phyloP scores from a whole-genome alignment of 2,888 invertebrate species.

The Panorpa germanica region DNA sequence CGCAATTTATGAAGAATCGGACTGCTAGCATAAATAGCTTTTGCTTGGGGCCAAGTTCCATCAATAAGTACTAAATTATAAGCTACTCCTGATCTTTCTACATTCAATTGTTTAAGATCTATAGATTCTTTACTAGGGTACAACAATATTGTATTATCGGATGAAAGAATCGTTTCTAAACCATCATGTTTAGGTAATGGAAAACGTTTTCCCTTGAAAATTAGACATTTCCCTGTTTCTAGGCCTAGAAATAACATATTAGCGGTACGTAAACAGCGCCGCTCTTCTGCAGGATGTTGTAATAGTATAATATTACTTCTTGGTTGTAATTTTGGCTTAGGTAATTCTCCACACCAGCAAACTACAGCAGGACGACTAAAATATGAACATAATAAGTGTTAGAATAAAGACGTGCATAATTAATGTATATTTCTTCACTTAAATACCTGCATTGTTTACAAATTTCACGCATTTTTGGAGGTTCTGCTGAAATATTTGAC shows the following conservation, averaged over 20 bases:
- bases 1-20: conserved; percentile 49
- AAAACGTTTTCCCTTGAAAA: conserved; percentile 70
- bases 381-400: conserved; percentile 11
- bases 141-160: conserved; percentile 51
- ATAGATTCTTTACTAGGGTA: conserved; percentile 64
- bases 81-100: conserved; percentile 23
- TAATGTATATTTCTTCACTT: neutral
- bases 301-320: conserved; percentile 57
- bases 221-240: conserved; percentile 51
- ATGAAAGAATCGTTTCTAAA: conserved; percentile 42
- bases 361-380: conserved; percentile 63
- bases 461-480: conserved; percentile 49
- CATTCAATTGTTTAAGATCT: conserved; percentile 40
- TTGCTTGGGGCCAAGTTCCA: conserved; percentile 93
- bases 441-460: conserved; percentile 62
- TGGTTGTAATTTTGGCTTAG: conserved; percentile 45
- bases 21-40: conserved; percentile 75
- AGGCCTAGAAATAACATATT: conserved; percentile 72
- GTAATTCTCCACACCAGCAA: conserved; percentile 82
- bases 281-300: conserved; percentile 89
- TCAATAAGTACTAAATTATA: conserved; percentile 75
- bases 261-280: conserved; percentile 72
- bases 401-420: conserved; percentile 2
- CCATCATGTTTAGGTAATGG: conserved; percentile 43
- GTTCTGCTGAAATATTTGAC: conserved; percentile 54